phyloP scores from a whole-genome alignment of 2,888 invertebrate species.

The Drosophila nigritarsus region DNA sequence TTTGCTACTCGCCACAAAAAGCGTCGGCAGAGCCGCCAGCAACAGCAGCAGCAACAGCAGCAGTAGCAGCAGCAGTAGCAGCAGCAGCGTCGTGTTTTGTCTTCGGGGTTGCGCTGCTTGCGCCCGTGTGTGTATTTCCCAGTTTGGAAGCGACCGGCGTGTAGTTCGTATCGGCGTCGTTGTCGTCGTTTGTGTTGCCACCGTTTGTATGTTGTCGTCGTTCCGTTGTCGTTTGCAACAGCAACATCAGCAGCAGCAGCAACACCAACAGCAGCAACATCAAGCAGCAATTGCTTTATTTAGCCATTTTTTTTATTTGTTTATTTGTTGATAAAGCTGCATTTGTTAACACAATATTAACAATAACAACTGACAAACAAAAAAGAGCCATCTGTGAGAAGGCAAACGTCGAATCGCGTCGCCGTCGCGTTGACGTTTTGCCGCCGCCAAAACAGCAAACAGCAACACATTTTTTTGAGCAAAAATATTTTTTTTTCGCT shows the following conservation, averaged over 20 bases:
- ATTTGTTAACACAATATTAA: slow-evolving; percentile 13
- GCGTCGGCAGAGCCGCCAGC: slow-evolving; percentile 35
- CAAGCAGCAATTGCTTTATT: slow-evolving; percentile 2
- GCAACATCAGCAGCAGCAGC: slow-evolving; percentile 19
- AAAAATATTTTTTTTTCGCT: slow-evolving; percentile 7
- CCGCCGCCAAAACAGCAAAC: slow-evolving; percentile 73
- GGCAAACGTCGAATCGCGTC: slow-evolving; percentile 44
- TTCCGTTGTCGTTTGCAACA: slow-evolving; percentile 27
- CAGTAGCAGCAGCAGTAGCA: slow-evolving; percentile 8
- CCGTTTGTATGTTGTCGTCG: slow-evolving; percentile 51
- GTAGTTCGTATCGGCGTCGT: slow-evolving; percentile 85
- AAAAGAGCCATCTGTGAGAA: slow-evolving; percentile 4
- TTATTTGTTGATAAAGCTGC: not conserved
- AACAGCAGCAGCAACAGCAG: slow-evolving; percentile 3
- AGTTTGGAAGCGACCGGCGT: slow-evolving; percentile 86
- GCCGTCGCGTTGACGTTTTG: slow-evolving; percentile 60
- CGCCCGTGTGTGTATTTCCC: slow-evolving; percentile 84
- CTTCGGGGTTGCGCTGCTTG: slow-evolving; percentile 66
- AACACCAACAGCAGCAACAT: slow-evolving; percentile 15
- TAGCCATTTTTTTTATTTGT: not conserved
- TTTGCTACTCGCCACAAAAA: slow-evolving; percentile 29
- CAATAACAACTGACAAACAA: slow-evolving; percentile 12
- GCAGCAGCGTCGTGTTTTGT: slow-evolving; percentile 32
- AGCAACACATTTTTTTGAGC: slow-evolving; percentile 26
- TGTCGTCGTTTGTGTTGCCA: slow-evolving; percentile 48